A percentile compares a stretch with the other conserved stretches of the same genome.
phyloP scores from a whole-genome alignment of 2,797 vertebrate species.

The Neoniphon sammara region DNA sequence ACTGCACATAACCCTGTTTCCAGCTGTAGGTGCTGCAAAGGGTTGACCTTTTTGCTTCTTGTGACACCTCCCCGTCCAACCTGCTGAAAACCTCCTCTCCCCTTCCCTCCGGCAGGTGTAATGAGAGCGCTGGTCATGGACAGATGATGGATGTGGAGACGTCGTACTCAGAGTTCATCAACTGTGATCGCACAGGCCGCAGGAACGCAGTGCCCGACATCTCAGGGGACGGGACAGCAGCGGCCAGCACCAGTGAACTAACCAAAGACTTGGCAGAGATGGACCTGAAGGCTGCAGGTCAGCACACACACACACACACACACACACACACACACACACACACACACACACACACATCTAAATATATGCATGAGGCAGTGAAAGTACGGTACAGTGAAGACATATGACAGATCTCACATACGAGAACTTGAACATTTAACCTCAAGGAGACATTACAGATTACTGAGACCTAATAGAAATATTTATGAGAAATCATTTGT shows the following conservation, averaged over 20 bases:
- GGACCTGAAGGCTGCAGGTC: slow-evolving; percentile 83
- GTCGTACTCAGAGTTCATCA: slow-evolving; percentile 96
- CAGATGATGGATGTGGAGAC: slow-evolving; percentile 97
- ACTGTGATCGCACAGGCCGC: slow-evolving; percentile 94
- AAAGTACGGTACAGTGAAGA: background rate
- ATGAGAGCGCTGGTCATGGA: slow-evolving; percentile 85
- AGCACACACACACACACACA: slow-evolving; percentile 9
- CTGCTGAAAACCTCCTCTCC: too few species aligned
- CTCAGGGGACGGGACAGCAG: slow-evolving; percentile 78
- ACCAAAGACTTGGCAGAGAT: slow-evolving; percentile 89
- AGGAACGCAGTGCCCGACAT: slow-evolving; percentile 97
- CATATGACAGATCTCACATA: too few species aligned
- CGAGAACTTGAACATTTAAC: too few species aligned
- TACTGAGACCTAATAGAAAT: too few species aligned
- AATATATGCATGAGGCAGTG: background rate
- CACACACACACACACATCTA: too few species aligned
- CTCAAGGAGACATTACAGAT: too few species aligned
- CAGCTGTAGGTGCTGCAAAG: slow-evolving; percentile 14
- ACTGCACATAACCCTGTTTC: background rate
- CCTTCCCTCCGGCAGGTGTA: slow-evolving; percentile 73
- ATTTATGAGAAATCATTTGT: too few species aligned
- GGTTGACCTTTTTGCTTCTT: slow-evolving; percentile 36
- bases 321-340: too few species aligned
- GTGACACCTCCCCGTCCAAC: too few species aligned
- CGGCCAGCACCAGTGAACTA: slow-evolving; percentile 87